Evolutionary conservation across 2,113 vertebrate genomes (phyloP), one percentile per base, ranked within the genome.

Genomic region (Tringa solitaria): DNA sequence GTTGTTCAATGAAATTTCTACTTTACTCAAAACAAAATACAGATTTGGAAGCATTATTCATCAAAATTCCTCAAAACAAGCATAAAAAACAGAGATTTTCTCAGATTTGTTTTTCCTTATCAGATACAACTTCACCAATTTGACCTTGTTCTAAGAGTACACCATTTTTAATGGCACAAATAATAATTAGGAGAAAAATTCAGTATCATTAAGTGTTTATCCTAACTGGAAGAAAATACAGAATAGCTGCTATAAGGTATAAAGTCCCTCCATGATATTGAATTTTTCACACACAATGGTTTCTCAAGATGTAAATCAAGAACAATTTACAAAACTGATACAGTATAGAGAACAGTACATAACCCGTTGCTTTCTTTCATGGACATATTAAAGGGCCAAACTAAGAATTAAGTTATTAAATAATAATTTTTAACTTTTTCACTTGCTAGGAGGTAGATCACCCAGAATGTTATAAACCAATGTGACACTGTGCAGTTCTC

Each of bases 341-440:
- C 24, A 39, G 43, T 22, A 48, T 35, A 51, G 17, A 60, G 20
- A 65, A 60, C 9, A 37, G 18, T 6, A n/a, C 23, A 50, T 20
- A 41, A 21, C 9, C 17, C 0, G 0, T 8, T 53, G 13, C 27
- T 33, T 82, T 76, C 20, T 69, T 92, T 27, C 30, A 73, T 8
- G 7, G 33, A 24, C 6, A 4, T 30, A 75, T 27, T 37, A 54
- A 89, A 68, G 23, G 20, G 26, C 10, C 37, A 64, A 77, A 65
- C 20, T 12, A 81, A 78, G 30, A 86, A 89, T 17, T 41, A 39
- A 28, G 33, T 53, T 56, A 48, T 32, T 57, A 2, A 82, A 43
- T 59, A 88, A 69, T 4, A 76, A n/a, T 41, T 87, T 92, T 79
- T 33, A 85, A 85, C 8, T 39, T 48, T 39, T 27, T 43, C 3